Percentiles rank a stretch among this genome's conserved stretches.
Evolutionary conservation across 2,113 vertebrate species (phyloP).

Genomic region (Tragelaphus buxtoni): DNA sequence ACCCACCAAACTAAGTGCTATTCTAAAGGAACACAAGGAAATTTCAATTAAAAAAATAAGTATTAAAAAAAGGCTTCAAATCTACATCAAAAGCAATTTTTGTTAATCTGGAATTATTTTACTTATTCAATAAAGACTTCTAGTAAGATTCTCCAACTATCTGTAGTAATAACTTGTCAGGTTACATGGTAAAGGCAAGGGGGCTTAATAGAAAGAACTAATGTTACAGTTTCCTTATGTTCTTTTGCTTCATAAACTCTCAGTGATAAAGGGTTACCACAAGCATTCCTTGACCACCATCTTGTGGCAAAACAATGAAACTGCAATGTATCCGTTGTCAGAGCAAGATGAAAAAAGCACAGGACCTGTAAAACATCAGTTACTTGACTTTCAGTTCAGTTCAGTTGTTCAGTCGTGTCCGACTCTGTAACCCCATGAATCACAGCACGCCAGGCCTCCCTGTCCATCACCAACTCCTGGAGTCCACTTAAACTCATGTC

Average conservation of each 20-base stretch:
- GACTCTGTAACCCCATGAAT: too few species aligned
- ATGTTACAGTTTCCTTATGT: not conserved
- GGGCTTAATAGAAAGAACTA: not conserved
- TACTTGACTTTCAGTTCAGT: not conserved
- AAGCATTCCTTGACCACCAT: not conserved
- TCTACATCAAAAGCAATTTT: not conserved
- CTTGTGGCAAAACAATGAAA: not conserved
- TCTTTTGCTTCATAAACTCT: not conserved
- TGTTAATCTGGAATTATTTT: constrained; percentile 30
- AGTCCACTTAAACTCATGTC: too few species aligned
- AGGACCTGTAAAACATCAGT: not conserved
- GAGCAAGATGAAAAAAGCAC: not conserved
- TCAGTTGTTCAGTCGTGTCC: too few species aligned
- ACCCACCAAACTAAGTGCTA: not conserved
- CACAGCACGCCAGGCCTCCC: too few species aligned
- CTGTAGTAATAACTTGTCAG: not conserved
- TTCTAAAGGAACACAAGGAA: not conserved
- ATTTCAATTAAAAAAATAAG: not conserved
- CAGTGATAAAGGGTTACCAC: not conserved
- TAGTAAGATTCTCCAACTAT: not conserved
- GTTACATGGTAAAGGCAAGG: not conserved
- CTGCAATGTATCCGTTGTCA: not conserved
- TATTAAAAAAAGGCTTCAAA: not conserved
- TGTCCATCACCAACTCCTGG: too few species aligned
- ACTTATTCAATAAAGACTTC: not conserved